Evolutionary conservation across 2,888 invertebrate species (phyloP).

Genomic region (Rhagium mordax): DNA sequence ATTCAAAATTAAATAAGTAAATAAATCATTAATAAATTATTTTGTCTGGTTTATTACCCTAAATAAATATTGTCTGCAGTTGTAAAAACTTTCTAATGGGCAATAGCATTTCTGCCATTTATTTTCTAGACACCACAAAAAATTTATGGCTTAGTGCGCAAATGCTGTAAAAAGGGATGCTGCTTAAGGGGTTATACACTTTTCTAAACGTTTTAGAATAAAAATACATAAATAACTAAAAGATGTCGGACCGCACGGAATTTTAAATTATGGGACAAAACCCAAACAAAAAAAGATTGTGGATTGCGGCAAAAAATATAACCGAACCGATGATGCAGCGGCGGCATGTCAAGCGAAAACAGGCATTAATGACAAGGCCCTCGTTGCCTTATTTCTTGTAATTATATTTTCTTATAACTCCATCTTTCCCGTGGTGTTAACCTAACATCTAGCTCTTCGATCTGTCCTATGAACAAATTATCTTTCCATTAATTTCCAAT

Average conservation of each 20-base stretch:
- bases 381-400: too few relatives aligned
- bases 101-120: not conserved
- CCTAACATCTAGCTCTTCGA: too few relatives aligned
- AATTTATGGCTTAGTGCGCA: not conserved
- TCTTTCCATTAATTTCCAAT: too few relatives aligned
- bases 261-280: not conserved
- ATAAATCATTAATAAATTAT: not conserved
- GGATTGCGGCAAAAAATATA: not conserved
- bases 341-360: too few relatives aligned
- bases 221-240: slow-evolving; percentile 1
- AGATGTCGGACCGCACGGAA: not conserved
- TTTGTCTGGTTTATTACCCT: not conserved
- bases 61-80: not conserved
- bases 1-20: slow-evolving; percentile 2
- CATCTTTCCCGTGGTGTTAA: too few relatives aligned
- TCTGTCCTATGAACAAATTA: too few relatives aligned
- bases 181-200: not conserved
- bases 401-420: too few relatives aligned
- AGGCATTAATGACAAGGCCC: too few relatives aligned
- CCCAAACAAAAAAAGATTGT: not conserved
- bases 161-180: slow-evolving; percentile 16
- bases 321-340: not conserved
- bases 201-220: slow-evolving; percentile 12
- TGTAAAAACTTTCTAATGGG: slow-evolving; percentile 3
- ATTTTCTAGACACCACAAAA: slow-evolving; percentile 15